Percentiles rank a stretch among this genome's conserved stretches.
Evolutionary conservation across 2,888 invertebrate genomes (phyloP).

Genomic region (Oscheius sp.): DNA sequence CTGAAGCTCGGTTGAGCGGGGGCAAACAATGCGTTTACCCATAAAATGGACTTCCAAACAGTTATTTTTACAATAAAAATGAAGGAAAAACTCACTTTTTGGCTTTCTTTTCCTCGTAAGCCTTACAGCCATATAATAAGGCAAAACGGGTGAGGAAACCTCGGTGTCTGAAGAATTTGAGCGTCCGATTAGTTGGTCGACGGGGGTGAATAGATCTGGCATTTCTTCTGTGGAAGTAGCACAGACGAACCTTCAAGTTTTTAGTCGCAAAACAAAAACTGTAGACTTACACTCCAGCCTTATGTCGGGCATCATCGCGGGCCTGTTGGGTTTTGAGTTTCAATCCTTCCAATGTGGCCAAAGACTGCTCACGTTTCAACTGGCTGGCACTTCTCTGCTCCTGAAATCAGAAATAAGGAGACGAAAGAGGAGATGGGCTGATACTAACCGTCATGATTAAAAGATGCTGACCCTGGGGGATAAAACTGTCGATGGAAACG

Average conservation of each 20-base stretch:
- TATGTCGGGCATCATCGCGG: slow-evolving; percentile 57
- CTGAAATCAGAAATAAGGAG: slow-evolving; percentile 12
- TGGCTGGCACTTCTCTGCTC: slow-evolving; percentile 37
- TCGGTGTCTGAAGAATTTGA: slow-evolving; percentile 1
- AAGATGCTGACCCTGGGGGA: slow-evolving; percentile 20
- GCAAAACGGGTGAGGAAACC: slow-evolving; percentile 46
- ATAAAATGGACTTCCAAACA: neutral
- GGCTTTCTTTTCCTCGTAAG: slow-evolving; percentile 63
- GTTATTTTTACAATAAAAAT: neutral
- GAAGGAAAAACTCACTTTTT: slow-evolving; percentile 40
- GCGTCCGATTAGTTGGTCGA: slow-evolving; percentile 78
- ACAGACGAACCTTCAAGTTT: slow-evolving; percentile 58
- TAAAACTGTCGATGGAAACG: neutral
- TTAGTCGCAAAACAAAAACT: neutral
- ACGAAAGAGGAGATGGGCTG: neutral
- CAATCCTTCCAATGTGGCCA: slow-evolving; percentile 68
- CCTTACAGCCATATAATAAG: slow-evolving; percentile 72
- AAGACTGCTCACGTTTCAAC: slow-evolving; percentile 68
- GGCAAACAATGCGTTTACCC: slow-evolving; percentile 15
- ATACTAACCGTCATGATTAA: slow-evolving; percentile 19
- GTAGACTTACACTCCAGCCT: slow-evolving; percentile 50
- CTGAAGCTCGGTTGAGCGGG: slow-evolving; percentile 20
- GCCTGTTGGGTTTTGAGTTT: slow-evolving; percentile 63
- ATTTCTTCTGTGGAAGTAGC: slow-evolving; percentile 79
- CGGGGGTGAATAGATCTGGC: slow-evolving; percentile 92